These are phyloP conservation scores for Bellardia pandia DNA, from an alignment of 2,888 invertebrate species.

Conservation along the genomic window DNA sequence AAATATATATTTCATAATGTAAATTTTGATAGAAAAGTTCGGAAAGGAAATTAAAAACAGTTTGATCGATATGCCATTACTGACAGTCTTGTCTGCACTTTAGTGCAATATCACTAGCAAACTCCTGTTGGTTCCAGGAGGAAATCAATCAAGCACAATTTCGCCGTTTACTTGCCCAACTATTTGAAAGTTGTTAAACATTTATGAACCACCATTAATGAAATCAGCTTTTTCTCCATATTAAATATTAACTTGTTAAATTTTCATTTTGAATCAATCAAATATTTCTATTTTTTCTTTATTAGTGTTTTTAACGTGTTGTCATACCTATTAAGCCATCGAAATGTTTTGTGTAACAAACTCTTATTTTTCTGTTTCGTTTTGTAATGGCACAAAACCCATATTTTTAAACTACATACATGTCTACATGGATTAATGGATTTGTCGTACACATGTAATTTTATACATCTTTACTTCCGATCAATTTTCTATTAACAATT, in stretches of 20 bases:
- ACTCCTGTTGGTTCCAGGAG: neutral
- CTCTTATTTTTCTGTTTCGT: neutral
- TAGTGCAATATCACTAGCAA: neutral
- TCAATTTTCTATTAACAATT: slow-evolving; percentile 48
- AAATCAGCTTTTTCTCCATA: neutral
- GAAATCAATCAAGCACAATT: neutral
- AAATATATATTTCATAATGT: too few species aligned
- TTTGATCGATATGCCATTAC: too few species aligned
- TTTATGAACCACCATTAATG: neutral
- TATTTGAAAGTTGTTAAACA: slow-evolving; percentile 21
- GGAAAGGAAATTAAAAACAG: too few species aligned
- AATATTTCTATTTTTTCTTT: slow-evolving; percentile 7
- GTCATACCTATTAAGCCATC: slow-evolving; percentile 6
- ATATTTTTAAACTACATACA: slow-evolving; percentile 21
- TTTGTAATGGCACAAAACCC: slow-evolving; percentile 5
- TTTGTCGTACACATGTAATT: slow-evolving; percentile 36
- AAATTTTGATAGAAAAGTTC: too few species aligned
- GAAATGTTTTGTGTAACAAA: slow-evolving; percentile 22
- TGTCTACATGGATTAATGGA: slow-evolving; percentile 2
- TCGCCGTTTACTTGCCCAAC: neutral
- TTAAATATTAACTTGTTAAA: slow-evolving; percentile 25
- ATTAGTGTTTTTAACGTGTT: slow-evolving; percentile 19
- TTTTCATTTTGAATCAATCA: slow-evolving; percentile 28
- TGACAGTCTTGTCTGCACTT: neutral
- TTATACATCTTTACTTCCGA: slow-evolving; percentile 62